Percentiles rank a stretch among this genome's conserved stretches.
These are phyloP conservation scores for Venturia canescens DNA, from an alignment of 1,140 invertebrate genomes.

Conservation along the genomic window DNA sequence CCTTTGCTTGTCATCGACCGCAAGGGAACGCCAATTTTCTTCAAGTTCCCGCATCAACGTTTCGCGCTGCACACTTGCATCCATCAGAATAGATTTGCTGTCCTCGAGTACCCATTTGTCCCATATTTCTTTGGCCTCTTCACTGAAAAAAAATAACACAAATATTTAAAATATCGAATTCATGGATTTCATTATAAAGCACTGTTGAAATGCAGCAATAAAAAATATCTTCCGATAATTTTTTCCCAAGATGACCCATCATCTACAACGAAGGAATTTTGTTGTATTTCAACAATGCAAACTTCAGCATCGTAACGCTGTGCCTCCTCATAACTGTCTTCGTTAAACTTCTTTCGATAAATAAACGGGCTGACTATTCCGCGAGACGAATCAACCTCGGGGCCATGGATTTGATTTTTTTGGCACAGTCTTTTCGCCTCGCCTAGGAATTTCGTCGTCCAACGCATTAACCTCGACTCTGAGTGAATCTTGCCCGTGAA, in stretches of 20 bases:
- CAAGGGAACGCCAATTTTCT: constrained; percentile 67
- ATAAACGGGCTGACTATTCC: too few species aligned
- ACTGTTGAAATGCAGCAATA: too few species aligned
- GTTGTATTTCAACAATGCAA: too few species aligned
- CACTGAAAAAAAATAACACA: constrained; percentile 58
- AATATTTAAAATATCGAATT: constrained; percentile 29
- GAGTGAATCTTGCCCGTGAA: constrained; percentile 3
- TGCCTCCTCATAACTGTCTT: not conserved
- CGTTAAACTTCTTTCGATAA: too few species aligned
- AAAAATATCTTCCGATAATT: not conserved
- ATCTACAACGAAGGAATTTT: too few species aligned
- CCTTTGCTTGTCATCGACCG: constrained; percentile 65
- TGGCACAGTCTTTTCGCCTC: not conserved
- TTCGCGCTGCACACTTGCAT: constrained; percentile 57
- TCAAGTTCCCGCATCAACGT: constrained; percentile 63
- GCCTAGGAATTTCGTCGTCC: not conserved
- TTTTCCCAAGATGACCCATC: too few species aligned
- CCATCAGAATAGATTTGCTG: constrained; percentile 53
- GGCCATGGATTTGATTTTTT: not conserved
- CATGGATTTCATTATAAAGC: not conserved
- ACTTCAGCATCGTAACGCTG: too few species aligned
- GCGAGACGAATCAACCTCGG: too few species aligned
- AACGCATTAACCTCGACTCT: not conserved
- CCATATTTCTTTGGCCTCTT: constrained; percentile 70
- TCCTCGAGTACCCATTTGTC: constrained; percentile 69